Conservation (phyloP, 2,888 invertebrate genomes). For the Torymus texanus region DNA sequence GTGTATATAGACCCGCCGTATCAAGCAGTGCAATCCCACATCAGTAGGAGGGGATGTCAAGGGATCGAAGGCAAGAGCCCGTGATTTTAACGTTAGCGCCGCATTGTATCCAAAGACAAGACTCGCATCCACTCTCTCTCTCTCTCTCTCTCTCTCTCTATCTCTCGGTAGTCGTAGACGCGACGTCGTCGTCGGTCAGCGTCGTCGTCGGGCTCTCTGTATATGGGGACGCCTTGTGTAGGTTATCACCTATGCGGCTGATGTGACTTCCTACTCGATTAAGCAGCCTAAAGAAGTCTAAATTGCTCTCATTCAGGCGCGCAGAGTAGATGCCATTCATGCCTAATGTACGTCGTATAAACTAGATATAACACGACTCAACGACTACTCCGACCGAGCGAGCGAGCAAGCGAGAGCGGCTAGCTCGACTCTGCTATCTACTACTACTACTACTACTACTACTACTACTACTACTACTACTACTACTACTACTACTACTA, state of each 20-base stretch:
- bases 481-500: too few relatives aligned
- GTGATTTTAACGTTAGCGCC: conserved; percentile 49
- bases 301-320: conserved; percentile 75
- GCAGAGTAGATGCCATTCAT: conserved; percentile 75
- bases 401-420: too few relatives aligned
- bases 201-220: conserved; percentile 46
- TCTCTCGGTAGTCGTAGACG: not conserved
- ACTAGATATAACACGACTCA: conserved; percentile 75
- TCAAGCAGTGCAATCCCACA: too few relatives aligned
- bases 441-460: too few relatives aligned
- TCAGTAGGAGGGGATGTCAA: not conserved
- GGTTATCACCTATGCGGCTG: conserved; percentile 70
- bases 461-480: too few relatives aligned
- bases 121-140: too few relatives aligned
- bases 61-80: not conserved
- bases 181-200: conserved; percentile 11
- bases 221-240: conserved; percentile 62
- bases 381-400: conserved; percentile 63
- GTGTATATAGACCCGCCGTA: too few relatives aligned
- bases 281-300: conserved; percentile 75
- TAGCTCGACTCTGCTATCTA: too few relatives aligned
- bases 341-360: conserved; percentile 73
- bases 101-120: conserved; percentile 34
- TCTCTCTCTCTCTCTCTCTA: too few relatives aligned
- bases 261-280: conserved; percentile 76